Percentiles rank a stretch among this genome's conserved stretches.
Conservation (phyloP, 1,140 invertebrate species). For the Battus philenor region DNA sequence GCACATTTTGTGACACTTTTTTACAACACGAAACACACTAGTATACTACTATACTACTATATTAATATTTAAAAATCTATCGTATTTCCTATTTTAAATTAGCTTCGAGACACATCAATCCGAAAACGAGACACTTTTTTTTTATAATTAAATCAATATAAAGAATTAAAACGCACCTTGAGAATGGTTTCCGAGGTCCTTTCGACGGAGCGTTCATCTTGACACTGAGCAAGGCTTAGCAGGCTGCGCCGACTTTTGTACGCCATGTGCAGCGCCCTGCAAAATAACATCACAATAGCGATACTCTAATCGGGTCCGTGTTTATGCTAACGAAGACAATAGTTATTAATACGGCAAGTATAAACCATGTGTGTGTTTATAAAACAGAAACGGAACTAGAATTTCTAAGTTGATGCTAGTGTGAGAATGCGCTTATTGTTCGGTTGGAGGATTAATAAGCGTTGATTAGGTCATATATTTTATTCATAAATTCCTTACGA, state of each 20-base stretch:
- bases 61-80: no score
- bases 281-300: slow-evolving; percentile 44
- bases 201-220: slow-evolving; percentile 45
- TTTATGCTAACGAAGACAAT: slow-evolving; percentile 57
- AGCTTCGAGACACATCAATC: no score
- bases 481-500: no score
- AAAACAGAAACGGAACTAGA: slow-evolving; percentile 56
- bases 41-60: no score
- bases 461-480: no score
- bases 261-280: slow-evolving; percentile 61
- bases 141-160: not conserved
- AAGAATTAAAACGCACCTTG: slow-evolving; percentile 42
- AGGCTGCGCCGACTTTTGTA: slow-evolving; percentile 68
- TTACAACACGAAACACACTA: no score
- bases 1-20: no score
- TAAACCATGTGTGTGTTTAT: slow-evolving; percentile 60
- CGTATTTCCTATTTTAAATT: no score
- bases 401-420: slow-evolving; percentile 41
- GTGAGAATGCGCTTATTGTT: slow-evolving; percentile 29
- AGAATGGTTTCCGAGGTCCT: slow-evolving; percentile 59
- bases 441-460: not conserved
- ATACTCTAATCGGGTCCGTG: slow-evolving; percentile 34
- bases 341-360: slow-evolving; percentile 61
- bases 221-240: slow-evolving; percentile 55
- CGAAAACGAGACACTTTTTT: not conserved